phyloP scores from a whole-genome alignment of 2,888 invertebrate species.

The Eupithecia subumbrata region DNA sequence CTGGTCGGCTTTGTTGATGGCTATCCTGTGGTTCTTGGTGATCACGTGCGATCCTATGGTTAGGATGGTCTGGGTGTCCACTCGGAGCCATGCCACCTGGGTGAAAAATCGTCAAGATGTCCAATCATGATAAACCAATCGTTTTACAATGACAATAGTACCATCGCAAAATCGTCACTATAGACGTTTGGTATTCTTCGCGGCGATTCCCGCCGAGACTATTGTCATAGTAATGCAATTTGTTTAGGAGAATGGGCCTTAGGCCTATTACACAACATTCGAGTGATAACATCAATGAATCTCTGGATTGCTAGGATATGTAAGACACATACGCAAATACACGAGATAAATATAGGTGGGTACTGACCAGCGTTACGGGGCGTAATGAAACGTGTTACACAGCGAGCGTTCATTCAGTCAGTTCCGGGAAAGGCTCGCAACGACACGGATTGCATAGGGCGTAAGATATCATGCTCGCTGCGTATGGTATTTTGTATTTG shows the following conservation, averaged over 20 bases:
- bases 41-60: constrained; percentile 94
- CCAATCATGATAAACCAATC: background rate
- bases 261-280: background rate
- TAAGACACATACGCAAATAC: background rate
- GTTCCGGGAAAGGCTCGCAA: too few relatives aligned
- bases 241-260: background rate
- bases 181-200: too few relatives aligned
- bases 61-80: constrained; percentile 94
- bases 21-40: constrained; percentile 93
- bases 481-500: too few relatives aligned
- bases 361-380: too few relatives aligned
- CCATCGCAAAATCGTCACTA: too few relatives aligned
- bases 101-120: background rate
- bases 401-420: too few relatives aligned
- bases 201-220: background rate
- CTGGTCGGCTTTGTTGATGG: constrained; percentile 89
- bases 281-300: background rate
- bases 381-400: too few relatives aligned
- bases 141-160: too few relatives aligned
- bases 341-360: too few relatives aligned
- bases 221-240: background rate
- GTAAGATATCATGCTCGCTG: too few relatives aligned
- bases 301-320: background rate
- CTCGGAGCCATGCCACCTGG: constrained; percentile 94
- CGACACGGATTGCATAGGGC: too few relatives aligned